Percentiles rank a stretch among this genome's conserved stretches.
These are phyloP conservation scores for Carcina quercana DNA, from an alignment of 2,888 invertebrate genomes.

Conservation along the genomic window DNA sequence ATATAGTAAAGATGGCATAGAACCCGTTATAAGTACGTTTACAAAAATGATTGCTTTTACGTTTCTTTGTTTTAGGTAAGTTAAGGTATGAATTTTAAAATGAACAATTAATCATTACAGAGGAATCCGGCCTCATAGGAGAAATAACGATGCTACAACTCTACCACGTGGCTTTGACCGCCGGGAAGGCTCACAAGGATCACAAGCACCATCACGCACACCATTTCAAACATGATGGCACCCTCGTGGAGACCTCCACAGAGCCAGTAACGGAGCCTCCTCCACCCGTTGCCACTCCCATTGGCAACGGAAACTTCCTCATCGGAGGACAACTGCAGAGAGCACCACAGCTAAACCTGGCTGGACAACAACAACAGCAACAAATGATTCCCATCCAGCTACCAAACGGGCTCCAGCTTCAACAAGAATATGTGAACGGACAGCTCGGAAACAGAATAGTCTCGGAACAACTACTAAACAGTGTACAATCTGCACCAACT, in stretches of 20 bases:
- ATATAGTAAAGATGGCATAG: slow-evolving; percentile 40
- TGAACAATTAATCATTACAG: slow-evolving; percentile 39
- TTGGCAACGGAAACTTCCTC: slow-evolving; percentile 72
- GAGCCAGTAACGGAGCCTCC: slow-evolving; percentile 73
- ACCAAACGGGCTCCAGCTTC: slow-evolving; percentile 64
- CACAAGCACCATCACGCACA: slow-evolving; percentile 92
- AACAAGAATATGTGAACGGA: slow-evolving; percentile 77
- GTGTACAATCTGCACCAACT: slow-evolving; percentile 31
- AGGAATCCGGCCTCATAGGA: slow-evolving; percentile 78
- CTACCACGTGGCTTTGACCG: slow-evolving; percentile 86
- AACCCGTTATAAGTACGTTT: slow-evolving; percentile 44
- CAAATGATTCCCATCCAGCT: slow-evolving; percentile 63
- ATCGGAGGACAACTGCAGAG: slow-evolving; percentile 79
- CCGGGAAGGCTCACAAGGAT: slow-evolving; percentile 90
- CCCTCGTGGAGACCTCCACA: slow-evolving; percentile 73
- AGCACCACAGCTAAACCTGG: slow-evolving; percentile 69
- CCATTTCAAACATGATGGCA: slow-evolving; percentile 84
- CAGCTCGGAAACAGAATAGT: slow-evolving; percentile 75
- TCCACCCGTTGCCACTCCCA: slow-evolving; percentile 50
- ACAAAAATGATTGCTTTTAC: not conserved
- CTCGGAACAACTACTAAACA: slow-evolving; percentile 71
- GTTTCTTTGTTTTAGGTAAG: not conserved
- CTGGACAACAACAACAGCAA: slow-evolving; percentile 44
- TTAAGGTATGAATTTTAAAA: slow-evolving; percentile 2
- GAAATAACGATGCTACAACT: slow-evolving; percentile 88